Evolutionary conservation across 2,888 invertebrate species (phyloP).

Genomic region (Papilio gigon): DNA sequence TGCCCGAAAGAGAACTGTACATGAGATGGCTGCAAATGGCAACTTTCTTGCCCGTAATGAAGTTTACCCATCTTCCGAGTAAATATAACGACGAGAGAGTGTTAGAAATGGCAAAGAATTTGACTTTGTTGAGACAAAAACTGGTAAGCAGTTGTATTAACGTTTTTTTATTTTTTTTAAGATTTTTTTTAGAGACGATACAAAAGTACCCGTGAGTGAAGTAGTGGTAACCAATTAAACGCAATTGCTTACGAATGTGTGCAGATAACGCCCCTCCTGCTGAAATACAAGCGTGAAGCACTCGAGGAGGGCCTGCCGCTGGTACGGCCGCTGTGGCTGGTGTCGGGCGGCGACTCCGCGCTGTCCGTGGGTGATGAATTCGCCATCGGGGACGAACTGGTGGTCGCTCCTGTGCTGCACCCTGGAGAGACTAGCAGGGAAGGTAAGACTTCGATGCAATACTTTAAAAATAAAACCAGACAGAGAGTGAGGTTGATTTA

Average conservation of each 20-base stretch:
- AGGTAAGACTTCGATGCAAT: conserved; percentile 64
- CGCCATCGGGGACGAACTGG: conserved; percentile 93
- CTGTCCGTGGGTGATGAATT: conserved; percentile 92
- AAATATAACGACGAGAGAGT: conserved; percentile 91
- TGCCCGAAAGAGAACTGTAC: conserved; percentile 92
- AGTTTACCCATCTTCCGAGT: conserved; percentile 94
- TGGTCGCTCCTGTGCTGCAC: conserved; percentile 93
- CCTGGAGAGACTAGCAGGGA: conserved; percentile 87
- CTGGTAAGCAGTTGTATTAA: conserved; percentile 74
- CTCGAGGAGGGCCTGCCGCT: conserved; percentile 91
- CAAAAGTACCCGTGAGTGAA: too few species aligned
- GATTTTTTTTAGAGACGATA: too few species aligned
- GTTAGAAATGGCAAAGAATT: conserved; percentile 88
- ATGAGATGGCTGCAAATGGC: conserved; percentile 95
- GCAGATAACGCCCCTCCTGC: conserved; percentile 88
- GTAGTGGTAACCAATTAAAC: too few species aligned
- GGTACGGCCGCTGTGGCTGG: conserved; percentile 94
- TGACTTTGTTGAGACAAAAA: conserved; percentile 88
- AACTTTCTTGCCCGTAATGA: conserved; percentile 94
- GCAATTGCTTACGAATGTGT: conserved; percentile 37
- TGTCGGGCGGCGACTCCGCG: conserved; percentile 91
- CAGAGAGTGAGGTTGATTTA: neutral
- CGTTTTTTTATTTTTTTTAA: conserved; percentile 37
- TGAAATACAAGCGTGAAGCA: conserved; percentile 89
- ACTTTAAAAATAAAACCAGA: neutral